Conservation (phyloP, 2,888 invertebrate genomes). For the Polymixis lichenea region DNA sequence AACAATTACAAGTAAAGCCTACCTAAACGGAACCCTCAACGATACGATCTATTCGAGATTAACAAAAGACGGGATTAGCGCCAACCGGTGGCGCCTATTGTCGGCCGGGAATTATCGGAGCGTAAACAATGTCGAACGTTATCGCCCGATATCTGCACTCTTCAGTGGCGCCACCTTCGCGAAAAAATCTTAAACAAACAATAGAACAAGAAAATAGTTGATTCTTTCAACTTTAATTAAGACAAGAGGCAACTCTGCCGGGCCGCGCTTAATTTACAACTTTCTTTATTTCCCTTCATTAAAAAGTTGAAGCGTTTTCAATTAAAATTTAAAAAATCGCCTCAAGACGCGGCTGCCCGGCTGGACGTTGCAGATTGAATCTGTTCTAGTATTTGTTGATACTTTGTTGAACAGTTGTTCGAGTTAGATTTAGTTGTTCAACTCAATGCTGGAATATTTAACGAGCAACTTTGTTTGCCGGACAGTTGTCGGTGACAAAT, state of each 20-base stretch:
- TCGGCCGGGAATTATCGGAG: slow-evolving; percentile 26
- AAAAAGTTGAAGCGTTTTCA: slow-evolving; percentile 83
- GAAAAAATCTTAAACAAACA: slow-evolving; percentile 70
- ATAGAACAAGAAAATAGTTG: slow-evolving; percentile 74
- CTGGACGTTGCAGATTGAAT: slow-evolving; percentile 60
- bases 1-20: slow-evolving; percentile 53
- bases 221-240: slow-evolving; percentile 76
- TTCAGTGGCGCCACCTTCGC: slow-evolving; percentile 23
- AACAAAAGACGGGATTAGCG: slow-evolving; percentile 54
- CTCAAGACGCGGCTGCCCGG: slow-evolving; percentile 53
- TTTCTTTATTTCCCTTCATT: slow-evolving; percentile 79
- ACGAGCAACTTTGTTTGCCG: slow-evolving; percentile 40
- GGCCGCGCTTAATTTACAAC: slow-evolving; percentile 69
- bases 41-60: slow-evolving; percentile 58
- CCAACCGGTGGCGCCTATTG: slow-evolving; percentile 34
- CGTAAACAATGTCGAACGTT: slow-evolving; percentile 48
- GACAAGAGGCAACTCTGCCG: slow-evolving; percentile 66
- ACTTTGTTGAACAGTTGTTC: slow-evolving; percentile 53
- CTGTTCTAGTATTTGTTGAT: slow-evolving; percentile 55
- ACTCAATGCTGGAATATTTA: slow-evolving; percentile 49
- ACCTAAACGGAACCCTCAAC: slow-evolving; percentile 27
- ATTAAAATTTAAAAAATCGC: slow-evolving; percentile 77
- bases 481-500: slow-evolving; percentile 49
- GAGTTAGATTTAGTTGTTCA: slow-evolving; percentile 58
- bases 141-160: slow-evolving; percentile 62